phyloP scores from a whole-genome alignment of 1,140 invertebrate species.

The Trachymyrmex cornetzi region DNA sequence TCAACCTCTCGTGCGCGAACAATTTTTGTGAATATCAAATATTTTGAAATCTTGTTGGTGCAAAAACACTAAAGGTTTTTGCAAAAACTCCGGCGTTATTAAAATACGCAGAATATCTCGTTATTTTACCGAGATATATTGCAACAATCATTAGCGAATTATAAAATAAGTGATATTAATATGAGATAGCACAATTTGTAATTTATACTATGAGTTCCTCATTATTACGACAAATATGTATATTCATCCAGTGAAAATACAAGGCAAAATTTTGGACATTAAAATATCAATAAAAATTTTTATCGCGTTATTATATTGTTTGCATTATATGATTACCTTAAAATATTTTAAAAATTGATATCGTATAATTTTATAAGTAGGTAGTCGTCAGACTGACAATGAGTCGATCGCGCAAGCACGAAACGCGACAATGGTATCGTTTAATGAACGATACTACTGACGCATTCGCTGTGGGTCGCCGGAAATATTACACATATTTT shows the following conservation, averaged over 20 bases:
- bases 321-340: background rate
- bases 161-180: conserved; percentile 31
- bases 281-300: conserved; percentile 13
- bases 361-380: background rate
- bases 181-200: conserved; percentile 13
- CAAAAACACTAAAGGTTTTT: background rate
- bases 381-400: background rate
- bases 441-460: conserved; percentile 1
- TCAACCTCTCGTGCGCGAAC: background rate
- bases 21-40: conserved; percentile 1
- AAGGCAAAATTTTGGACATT: background rate
- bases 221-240: conserved; percentile 21
- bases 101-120: background rate
- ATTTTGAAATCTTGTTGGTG: background rate
- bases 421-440: conserved; percentile 3
- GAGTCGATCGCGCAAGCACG: background rate
- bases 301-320: background rate
- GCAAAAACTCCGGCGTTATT: background rate
- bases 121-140: background rate
- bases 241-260: background rate
- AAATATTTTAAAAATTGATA: conserved; percentile 6
- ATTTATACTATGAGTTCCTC: conserved; percentile 34
- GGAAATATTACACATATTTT: conserved; percentile 70
- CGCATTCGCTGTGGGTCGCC: conserved; percentile 32
- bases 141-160: conserved; percentile 22